A percentile compares a stretch with the other conserved stretches of the same genome.
phyloP scores from a whole-genome alignment of 2,113 vertebrate species.

The Pitta sordida region DNA sequence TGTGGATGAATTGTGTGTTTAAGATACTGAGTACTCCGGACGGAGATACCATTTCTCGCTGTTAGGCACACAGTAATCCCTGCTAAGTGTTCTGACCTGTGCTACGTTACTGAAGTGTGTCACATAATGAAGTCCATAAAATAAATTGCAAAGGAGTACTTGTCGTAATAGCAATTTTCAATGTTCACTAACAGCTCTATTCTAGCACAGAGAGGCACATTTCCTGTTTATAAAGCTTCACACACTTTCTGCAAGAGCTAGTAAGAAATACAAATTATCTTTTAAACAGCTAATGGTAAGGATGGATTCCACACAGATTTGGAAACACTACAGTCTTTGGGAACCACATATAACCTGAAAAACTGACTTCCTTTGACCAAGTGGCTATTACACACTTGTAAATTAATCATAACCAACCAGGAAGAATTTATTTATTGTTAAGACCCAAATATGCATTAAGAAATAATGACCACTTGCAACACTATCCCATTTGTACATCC shows the following conservation, averaged over 20 bases:
- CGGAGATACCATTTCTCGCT: neutral
- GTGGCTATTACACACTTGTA: neutral
- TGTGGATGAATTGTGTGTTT: neutral
- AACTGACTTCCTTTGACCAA: neutral
- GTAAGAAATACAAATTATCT: neutral
- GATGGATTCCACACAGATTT: neutral
- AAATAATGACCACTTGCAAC: neutral
- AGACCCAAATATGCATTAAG: neutral
- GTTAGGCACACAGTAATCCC: neutral
- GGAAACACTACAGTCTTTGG: neutral
- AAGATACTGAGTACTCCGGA: neutral
- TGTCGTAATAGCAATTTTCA: neutral
- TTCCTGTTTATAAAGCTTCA: neutral
- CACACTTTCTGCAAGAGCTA: neutral
- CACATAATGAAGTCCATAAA: neutral
- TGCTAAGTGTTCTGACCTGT: neutral
- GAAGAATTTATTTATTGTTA: neutral
- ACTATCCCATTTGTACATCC: neutral
- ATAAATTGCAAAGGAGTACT: neutral
- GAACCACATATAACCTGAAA: neutral
- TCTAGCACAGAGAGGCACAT: neutral
- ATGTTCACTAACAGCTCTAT: neutral
- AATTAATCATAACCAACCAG: neutral
- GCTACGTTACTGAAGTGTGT: fast-evolving
- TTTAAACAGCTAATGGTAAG: neutral